Evolutionary conservation across 1,140 invertebrate genomes (phyloP), one percentile per base, ranked within the genome.

Genomic region (Pseudobourletiella spinata): DNA sequence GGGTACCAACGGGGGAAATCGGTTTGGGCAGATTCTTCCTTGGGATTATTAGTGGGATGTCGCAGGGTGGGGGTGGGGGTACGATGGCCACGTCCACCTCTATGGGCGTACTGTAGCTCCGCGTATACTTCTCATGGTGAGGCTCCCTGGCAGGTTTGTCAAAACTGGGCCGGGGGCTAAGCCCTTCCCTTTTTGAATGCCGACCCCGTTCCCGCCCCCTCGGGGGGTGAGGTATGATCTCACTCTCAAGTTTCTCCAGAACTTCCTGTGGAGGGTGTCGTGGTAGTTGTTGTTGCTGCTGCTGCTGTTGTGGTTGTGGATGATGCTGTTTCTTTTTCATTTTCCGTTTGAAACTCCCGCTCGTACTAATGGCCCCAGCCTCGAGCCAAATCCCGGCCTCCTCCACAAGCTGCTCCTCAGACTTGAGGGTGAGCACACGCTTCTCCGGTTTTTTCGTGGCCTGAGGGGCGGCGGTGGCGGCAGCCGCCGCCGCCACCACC

Each of bases 301-400:
- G 46, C 6, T 15, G n/a, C n/a, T n/a, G n/a, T n/a, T n/a, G n/a
- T n/a, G n/a, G n/a, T n/a, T n/a, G n/a, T n/a, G n/a, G n/a, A n/a
- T n/a, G n/a, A n/a, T n/a, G n/a, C n/a, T n/a, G 32, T n/a, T 57
- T 42, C 22, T 57, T 57, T 44, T 57, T 57, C 55, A 43, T 22
- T 57, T 57, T 57, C 3, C 55, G 6, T 14, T 57, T 57, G 24
- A 57, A 57, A 26, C 39, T 43, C 25, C 55, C 39, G 14, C 55
- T 57, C 2, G 32, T 44, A 43, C 32, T 57, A 24, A 57, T 42
- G 6, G 55, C 39, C 11, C 55, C 55, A 8, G 22, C 24, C 20
- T 57, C 55, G n/a, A 55, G 22, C 52, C 52, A 55, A 55, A 55
- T 55, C 4, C 52, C 52, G n/a, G 52, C 52, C 52, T 55, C 52